Evolutionary conservation across 2,888 invertebrate species (phyloP), one percentile per base, ranked within the genome.

Genomic region (Epinotia ramella): DNA sequence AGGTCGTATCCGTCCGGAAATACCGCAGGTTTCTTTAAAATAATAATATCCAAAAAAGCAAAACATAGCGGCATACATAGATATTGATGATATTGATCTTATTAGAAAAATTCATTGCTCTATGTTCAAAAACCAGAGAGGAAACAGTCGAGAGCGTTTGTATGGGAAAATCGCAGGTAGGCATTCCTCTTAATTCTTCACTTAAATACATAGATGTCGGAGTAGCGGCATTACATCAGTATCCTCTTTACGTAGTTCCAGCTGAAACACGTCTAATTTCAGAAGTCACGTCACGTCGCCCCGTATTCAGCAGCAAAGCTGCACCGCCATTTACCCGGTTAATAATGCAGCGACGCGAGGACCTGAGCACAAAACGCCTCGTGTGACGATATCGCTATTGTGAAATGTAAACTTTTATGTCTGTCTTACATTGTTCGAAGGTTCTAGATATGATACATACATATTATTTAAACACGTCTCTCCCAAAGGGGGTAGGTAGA

Each of bases 331-430:
- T 60, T 60, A 49, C 66, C 16, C 20, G 11, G 60, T 73, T 67
- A 73, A 73, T 73, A 73, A 67, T 62, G 73, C 67, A 73, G 44
- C n/a, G 60, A 12, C n/a, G 9, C 16, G 60, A 13, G 28, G 33
- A 57, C 60, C 18, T 64, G 64, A 74, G 57, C 74, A 70, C 69
- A 46, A 65, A 64, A 70, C 46, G 64, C 24, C 46, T 65, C 40
- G 11, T 56, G 67, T 57, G 68, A 46, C 46, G 65, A 65, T 66
- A 59, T 33, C 62, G 40, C 72, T 33, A 56, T 67, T 60, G 68
- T 68, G 53, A 68, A 68, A 56, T 68, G 73, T 68, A 63, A 73
- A 73, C 68, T 73, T 73, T 73, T 68, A 73, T 73, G 33, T 53
- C 53, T 33, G 49, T n/a, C 60, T n/a, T n/a, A 62, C 62, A 33